Evolutionary conservation across 1,140 invertebrate species (phyloP).

Genomic region (Hetaerina americana): DNA sequence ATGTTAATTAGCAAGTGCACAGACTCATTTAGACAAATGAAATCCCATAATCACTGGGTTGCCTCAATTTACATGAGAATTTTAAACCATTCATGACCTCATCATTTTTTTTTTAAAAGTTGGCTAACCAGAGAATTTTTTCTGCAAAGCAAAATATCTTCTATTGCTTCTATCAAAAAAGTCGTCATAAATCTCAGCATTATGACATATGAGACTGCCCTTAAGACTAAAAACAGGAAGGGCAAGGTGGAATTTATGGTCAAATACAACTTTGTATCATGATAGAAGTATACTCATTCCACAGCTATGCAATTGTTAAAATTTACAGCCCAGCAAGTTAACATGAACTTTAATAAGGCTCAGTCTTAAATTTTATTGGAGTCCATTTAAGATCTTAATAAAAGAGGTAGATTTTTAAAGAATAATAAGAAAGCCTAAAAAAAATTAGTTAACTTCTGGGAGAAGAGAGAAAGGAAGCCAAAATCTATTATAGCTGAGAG

Average conservation of each 20-base stretch:
- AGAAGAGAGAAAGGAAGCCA: not conserved
- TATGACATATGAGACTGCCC: not conserved
- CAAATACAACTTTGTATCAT: not conserved
- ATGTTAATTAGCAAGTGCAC: not conserved
- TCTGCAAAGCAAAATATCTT: not conserved
- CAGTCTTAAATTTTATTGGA: not conserved
- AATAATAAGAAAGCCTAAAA: conserved; percentile 1
- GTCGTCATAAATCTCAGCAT: not conserved
- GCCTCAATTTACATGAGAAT: not conserved
- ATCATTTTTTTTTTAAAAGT: not conserved
- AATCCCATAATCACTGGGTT: not conserved
- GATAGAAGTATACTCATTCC: not conserved
- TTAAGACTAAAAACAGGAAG: not conserved
- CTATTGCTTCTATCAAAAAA: not conserved
- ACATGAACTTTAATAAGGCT: not conserved
- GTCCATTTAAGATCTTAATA: not conserved
- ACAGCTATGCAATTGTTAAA: not conserved
- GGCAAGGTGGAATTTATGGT: not conserved
- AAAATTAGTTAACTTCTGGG: not conserved
- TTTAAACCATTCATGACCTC: not conserved
- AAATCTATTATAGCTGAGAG: not conserved
- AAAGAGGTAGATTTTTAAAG: not conserved
- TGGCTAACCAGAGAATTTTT: not conserved
- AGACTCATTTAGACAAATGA: not conserved
- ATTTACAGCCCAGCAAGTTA: not conserved